Base-by-base conservation (phyloP, 2,797 vertebrate genomes). In the Leucoraja ocellata region DNA sequence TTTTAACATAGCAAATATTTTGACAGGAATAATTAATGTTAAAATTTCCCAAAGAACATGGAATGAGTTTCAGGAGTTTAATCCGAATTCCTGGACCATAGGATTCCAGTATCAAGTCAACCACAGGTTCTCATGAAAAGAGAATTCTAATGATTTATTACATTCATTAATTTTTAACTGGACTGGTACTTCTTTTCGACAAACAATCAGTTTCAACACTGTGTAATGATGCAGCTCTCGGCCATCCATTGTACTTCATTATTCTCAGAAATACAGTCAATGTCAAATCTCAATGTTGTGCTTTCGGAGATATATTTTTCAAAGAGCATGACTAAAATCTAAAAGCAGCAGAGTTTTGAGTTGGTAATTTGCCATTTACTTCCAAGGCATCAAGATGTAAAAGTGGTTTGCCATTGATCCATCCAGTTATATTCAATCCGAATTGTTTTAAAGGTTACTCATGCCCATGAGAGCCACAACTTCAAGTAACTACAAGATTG, bases 141-240 rank as follows among this genome's bases (percentile, higher is more conserved):
- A 84, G 28, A 61, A 32, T n/a, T n/a, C n/a, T 88, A n/a, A 28
- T 65, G 58, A 88, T 65, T 88, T 18, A 88, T 88, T 88, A n/a
- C 54, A 14, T 61, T n/a, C 25, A 84, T 84, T 84, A 58, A 61
- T 61, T 84, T 54, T 84, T 28, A 23, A 25, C 81, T 84, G 81
- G 58, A 54, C 39, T 83, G 80, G 28, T 84, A 25, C 28, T 61
- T 84, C 54, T 84, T 61, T 61, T 61, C 3, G 25, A n/a, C 18
- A 58, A 81, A 79, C 80, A 58, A 11, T 28, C 54, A n/a, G 83
- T 86, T 63, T 63, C n/a, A 63, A 16, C 54, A 61, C 11, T 63
- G 58, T 58, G 61, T 32, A 86, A 86, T 63, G 58, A 63, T n/a
- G 28, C 58, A 86, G 58, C 11, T 63, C 25, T 86, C 0, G 1